Percentiles rank a stretch among this genome's conserved stretches.
These are phyloP conservation scores for Hapalemur alaotrensis DNA, from an alignment of 2,797 vertebrate genomes.

Conservation along the genomic window DNA sequence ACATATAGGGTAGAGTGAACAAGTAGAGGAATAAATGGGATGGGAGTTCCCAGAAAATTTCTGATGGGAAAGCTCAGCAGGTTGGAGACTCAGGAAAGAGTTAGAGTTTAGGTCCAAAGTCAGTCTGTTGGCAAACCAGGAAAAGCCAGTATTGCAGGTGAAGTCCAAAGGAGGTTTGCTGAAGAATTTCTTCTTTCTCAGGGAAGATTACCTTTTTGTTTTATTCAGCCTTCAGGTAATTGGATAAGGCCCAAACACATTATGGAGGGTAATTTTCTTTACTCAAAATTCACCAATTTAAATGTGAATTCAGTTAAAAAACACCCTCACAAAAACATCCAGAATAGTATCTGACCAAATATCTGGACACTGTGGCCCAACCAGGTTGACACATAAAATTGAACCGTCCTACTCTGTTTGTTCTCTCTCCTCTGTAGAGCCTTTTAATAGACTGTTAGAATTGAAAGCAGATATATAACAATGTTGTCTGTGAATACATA, in stretches of 20 bases:
- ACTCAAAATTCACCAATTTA: background rate
- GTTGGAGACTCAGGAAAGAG: background rate
- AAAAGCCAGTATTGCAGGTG: background rate
- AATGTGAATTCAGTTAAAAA: background rate
- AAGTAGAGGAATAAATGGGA: background rate
- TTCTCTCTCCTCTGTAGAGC: background rate
- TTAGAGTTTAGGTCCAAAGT: background rate
- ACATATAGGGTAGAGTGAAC: background rate
- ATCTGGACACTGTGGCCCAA: background rate
- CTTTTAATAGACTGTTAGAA: background rate
- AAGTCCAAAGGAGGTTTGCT: background rate
- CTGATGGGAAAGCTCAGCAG: background rate
- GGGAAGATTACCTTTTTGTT: background rate
- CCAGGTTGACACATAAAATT: background rate
- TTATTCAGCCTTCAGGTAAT: background rate
- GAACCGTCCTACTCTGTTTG: background rate
- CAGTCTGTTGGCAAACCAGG: background rate
- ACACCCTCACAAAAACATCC: background rate
- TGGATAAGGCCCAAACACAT: background rate
- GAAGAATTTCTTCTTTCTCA: background rate
- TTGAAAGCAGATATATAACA: background rate
- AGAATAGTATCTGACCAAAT: background rate
- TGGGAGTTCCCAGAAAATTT: background rate
- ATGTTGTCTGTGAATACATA: background rate
- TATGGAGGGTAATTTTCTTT: background rate